Evolutionary conservation across 2,797 vertebrate genomes (phyloP).

Genomic region (Mus spretus): DNA sequence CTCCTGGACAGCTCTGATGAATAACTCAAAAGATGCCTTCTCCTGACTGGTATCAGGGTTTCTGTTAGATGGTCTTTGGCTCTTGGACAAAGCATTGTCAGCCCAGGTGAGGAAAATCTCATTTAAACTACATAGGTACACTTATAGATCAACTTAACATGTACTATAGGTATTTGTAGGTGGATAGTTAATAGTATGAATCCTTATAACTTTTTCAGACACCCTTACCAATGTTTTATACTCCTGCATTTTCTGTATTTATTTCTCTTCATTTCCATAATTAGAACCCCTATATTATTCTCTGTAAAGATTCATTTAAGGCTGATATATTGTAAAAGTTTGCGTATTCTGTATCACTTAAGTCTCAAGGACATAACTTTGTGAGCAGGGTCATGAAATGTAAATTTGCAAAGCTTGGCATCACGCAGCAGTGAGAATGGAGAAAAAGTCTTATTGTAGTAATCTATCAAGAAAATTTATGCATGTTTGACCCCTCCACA

Average conservation of each 20-base stretch:
- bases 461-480: constrained; percentile 62
- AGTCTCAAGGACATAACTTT: constrained; percentile 68
- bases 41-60: background rate
- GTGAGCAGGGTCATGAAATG: constrained; percentile 48
- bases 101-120: background rate
- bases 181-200: background rate
- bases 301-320: constrained; percentile 12
- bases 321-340: background rate
- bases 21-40: too few species aligned
- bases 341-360: constrained; percentile 37
- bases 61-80: background rate
- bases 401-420: constrained; percentile 67
- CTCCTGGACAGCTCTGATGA: background rate
- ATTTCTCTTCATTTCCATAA: background rate
- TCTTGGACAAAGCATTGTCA: background rate
- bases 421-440: constrained; percentile 19
- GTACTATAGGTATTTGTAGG: background rate
- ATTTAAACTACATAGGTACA: background rate
- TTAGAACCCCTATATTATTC: background rate
- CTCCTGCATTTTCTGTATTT: background rate
- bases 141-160: background rate
- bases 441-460: constrained; percentile 1
- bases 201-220: background rate
- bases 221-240: background rate
- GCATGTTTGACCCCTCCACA: constrained; percentile 27